phyloP scores from a whole-genome alignment of 2,888 invertebrate genomes.

The Drepana falcataria region DNA sequence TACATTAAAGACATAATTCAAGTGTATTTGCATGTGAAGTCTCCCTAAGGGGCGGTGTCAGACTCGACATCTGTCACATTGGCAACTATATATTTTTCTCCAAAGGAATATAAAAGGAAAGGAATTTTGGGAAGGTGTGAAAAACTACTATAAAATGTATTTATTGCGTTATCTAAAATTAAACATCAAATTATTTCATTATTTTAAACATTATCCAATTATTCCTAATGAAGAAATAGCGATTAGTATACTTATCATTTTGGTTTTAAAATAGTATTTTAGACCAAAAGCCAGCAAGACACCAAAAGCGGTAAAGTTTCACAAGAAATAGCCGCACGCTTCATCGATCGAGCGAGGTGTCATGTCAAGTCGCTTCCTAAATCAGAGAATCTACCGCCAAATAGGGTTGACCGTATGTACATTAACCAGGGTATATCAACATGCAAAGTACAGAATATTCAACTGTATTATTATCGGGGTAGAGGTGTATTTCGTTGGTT shows the following conservation, averaged over 20 bases:
- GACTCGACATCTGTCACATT: no score
- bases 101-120: no score
- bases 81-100: no score
- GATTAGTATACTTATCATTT: background rate
- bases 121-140: no score
- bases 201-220: no score
- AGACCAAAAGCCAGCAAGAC: background rate
- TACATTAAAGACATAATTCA: no score
- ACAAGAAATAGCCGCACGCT: conserved; percentile 42
- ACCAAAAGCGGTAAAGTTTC: background rate
- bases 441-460: conserved; percentile 6
- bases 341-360: conserved; percentile 47
- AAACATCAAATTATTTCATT: no score
- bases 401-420: conserved; percentile 38
- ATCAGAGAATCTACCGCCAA: conserved; percentile 43
- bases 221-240: no score
- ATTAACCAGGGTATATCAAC: conserved; percentile 11
- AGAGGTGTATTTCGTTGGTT: conserved; percentile 6
- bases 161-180: no score
- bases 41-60: no score
- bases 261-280: background rate
- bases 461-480: conserved; percentile 11
- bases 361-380: conserved; percentile 50
- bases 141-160: no score
- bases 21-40: no score